Conservation (phyloP, 1,140 invertebrate genomes). For the Yoshiicerus persimilis region DNA sequence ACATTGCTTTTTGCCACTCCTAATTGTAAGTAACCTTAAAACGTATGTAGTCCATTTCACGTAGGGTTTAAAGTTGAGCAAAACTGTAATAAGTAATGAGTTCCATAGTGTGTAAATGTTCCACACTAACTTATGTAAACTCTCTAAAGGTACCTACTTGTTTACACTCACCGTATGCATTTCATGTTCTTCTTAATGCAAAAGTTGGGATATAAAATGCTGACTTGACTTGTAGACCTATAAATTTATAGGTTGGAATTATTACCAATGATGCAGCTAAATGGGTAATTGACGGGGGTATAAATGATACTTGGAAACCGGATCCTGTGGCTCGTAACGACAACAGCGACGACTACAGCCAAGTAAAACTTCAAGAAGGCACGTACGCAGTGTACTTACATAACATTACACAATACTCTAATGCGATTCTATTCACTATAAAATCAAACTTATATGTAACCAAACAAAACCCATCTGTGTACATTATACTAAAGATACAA, state of each 20-base stretch:
- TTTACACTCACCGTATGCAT: too few species aligned
- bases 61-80: not conserved
- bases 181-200: not conserved
- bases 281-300: conserved; percentile 36
- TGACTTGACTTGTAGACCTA: not conserved
- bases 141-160: too few species aligned
- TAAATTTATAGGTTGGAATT: conserved; percentile 5
- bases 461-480: not conserved
- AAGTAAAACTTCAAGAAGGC: not conserved
- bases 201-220: not conserved
- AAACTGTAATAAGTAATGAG: not conserved
- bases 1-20: not conserved
- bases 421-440: not conserved
- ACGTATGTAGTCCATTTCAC: not conserved
- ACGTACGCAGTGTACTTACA: not conserved
- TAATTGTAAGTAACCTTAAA: not conserved
- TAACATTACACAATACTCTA: not conserved
- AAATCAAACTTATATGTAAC: not conserved
- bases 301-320: conserved; percentile 43
- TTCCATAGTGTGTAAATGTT: not conserved
- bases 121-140: not conserved
- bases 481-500: not conserved
- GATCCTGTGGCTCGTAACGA: conserved; percentile 22
- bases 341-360: not conserved
- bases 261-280: conserved; percentile 31